Base-by-base conservation (phyloP, 1,140 invertebrate species). In the Drosophila suzukii region DNA sequence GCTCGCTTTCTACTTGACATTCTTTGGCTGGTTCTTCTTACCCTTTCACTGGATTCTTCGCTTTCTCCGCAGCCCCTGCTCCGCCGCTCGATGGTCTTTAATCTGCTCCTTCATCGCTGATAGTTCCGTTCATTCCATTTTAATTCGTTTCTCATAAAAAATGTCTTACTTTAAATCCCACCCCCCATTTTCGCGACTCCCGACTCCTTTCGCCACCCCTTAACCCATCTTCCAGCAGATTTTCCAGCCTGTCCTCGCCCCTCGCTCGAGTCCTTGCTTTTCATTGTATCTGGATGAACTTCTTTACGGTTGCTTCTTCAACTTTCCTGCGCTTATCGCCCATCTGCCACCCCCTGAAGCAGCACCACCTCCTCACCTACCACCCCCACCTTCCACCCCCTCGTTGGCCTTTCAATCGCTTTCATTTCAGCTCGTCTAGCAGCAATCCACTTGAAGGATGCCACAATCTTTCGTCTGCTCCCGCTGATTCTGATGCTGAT, bases 291-390 rank as follows among this genome's bases (percentile, higher is more conserved):
- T 41, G 53, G 55, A 80, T 73, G 74, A 55, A 54, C 59, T 58
- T 56, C 44, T 75, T 75, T 66, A 66, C 54, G 72, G 61, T 75
- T 71, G 57, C 75, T 66, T 76, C 72, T 44, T 76, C 74, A 76
- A 76, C 62, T n/a, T n/a, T n/a, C n/a, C n/a, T n/a, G n/a, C n/a
- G n/a, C n/a, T n/a, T n/a, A n/a, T n/a, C n/a, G n/a, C n/a, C n/a
- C n/a, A n/a, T n/a, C n/a, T n/a, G n/a, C n/a, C n/a, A n/a, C n/a
- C n/a, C n/a, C n/a, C n/a, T n/a, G n/a, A n/a, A n/a, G n/a, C n/a
- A n/a, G n/a, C n/a, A n/a, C n/a, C n/a, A n/a, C n/a, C n/a, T n/a
- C n/a, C n/a, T n/a, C n/a, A n/a, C n/a, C n/a, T n/a, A n/a, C n/a
- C n/a, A n/a, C n/a, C n/a, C n/a, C n/a, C n/a, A n/a, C n/a, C n/a